These are phyloP conservation scores for Thunnus maccoyii DNA, from an alignment of 2,113 vertebrate species.

Conservation along the genomic window DNA sequence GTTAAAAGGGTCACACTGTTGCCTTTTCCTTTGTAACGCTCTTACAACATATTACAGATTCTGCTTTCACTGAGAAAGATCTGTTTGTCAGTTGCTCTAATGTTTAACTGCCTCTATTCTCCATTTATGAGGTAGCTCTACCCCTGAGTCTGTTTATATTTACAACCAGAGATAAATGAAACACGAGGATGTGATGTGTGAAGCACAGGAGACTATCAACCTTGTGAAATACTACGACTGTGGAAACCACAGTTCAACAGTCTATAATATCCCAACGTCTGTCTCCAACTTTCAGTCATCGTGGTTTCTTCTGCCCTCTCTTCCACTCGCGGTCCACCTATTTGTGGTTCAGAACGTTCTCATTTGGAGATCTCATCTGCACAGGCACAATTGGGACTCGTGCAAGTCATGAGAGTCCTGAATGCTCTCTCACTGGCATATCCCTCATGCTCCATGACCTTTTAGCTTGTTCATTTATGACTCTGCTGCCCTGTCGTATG, in stretches of 20 bases:
- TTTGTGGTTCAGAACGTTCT: background rate
- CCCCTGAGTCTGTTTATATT: background rate
- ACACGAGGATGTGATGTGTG: background rate
- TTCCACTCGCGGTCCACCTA: background rate
- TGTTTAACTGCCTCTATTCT: background rate
- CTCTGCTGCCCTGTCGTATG: background rate
- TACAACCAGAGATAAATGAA: background rate
- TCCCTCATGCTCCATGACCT: background rate
- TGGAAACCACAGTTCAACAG: background rate
- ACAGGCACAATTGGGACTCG: background rate
- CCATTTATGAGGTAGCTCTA: too few species aligned
- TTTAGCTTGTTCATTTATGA: background rate
- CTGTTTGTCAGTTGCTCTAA: background rate
- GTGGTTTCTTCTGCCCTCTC: background rate
- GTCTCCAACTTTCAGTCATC: background rate
- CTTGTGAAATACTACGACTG: background rate
- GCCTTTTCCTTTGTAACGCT: background rate
- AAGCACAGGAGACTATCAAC: background rate
- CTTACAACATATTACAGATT: background rate
- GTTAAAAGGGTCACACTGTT: conserved; percentile 5
- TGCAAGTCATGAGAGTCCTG: background rate
- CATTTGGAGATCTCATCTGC: background rate
- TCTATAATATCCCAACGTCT: conserved; percentile 19
- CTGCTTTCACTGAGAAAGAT: background rate
- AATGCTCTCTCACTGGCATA: background rate